These are phyloP conservation scores for Hippoglossus hippoglossus DNA, from an alignment of 2,797 vertebrate genomes.

Conservation along the genomic window DNA sequence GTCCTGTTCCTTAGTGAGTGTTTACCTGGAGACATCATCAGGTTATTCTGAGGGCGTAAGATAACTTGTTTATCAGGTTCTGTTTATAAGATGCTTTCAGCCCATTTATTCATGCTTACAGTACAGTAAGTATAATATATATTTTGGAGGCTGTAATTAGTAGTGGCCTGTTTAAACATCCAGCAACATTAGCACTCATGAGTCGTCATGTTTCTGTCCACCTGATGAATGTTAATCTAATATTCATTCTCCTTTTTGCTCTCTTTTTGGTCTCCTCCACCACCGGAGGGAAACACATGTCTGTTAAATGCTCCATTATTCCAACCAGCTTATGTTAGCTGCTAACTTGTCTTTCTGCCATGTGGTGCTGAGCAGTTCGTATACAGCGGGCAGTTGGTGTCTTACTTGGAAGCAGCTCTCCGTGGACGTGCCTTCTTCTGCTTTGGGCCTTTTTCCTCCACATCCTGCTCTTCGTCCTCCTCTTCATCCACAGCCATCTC, in stretches of 20 bases:
- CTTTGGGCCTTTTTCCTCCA: conserved; percentile 80
- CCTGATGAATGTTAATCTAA: too few species aligned
- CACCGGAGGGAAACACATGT: not conserved
- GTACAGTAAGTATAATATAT: too few species aligned
- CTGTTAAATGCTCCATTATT: not conserved
- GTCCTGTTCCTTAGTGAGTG: too few species aligned
- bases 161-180: not conserved
- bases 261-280: not conserved
- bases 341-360: not conserved
- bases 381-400: not conserved
- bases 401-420: conserved; percentile 82
- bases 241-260: not conserved
- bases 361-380: too few species aligned
- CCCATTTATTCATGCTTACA: too few species aligned
- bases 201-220: too few species aligned
- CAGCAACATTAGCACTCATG: not conserved
- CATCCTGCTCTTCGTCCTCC: conserved; percentile 68
- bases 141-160: too few species aligned
- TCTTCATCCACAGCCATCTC: conserved; percentile 73
- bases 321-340: not conserved
- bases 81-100: not conserved
- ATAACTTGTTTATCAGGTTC: not conserved
- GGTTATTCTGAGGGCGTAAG: too few species aligned
- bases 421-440: conserved; percentile 81
- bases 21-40: too few species aligned